phyloP scores from a whole-genome alignment of 2,888 invertebrate genomes.

The Yponomeuta plumbellus region DNA sequence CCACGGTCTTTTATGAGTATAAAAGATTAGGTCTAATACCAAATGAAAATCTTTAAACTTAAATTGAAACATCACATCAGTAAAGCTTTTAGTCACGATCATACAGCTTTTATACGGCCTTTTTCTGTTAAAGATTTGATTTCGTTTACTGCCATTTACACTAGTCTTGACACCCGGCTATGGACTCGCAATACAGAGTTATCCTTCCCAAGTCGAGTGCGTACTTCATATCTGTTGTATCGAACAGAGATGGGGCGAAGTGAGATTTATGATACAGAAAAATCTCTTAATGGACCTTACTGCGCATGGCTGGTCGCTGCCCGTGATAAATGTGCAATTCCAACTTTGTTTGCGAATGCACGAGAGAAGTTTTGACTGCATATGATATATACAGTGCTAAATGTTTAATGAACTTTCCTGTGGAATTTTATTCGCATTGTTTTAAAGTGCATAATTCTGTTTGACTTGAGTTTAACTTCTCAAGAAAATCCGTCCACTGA shows the following conservation, averaged over 20 bases:
- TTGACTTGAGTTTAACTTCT: neutral
- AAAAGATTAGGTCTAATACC: too few species aligned
- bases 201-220: constrained; percentile 28
- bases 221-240: constrained; percentile 66
- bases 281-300: constrained; percentile 73
- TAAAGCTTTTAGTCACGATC: too few species aligned
- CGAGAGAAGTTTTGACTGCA: constrained; percentile 68
- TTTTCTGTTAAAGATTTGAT: too few species aligned
- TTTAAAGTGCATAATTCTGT: neutral
- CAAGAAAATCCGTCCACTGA: too few species aligned
- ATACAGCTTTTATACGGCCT: too few species aligned
- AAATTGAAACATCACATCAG: too few species aligned
- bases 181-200: neutral
- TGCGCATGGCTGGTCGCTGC: constrained; percentile 51
- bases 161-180: neutral
- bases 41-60: too few species aligned
- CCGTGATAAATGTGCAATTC: constrained; percentile 74
- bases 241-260: constrained; percentile 68
- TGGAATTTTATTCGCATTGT: neutral
- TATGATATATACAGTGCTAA: constrained; percentile 65
- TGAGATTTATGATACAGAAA: constrained; percentile 75
- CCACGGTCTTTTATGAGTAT: too few species aligned
- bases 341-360: constrained; percentile 72
- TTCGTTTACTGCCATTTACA: too few species aligned
- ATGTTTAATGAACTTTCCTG: constrained; percentile 29